These are phyloP conservation scores for Sycophila texana DNA, from an alignment of 2,888 invertebrate genomes.

Conservation along the genomic window DNA sequence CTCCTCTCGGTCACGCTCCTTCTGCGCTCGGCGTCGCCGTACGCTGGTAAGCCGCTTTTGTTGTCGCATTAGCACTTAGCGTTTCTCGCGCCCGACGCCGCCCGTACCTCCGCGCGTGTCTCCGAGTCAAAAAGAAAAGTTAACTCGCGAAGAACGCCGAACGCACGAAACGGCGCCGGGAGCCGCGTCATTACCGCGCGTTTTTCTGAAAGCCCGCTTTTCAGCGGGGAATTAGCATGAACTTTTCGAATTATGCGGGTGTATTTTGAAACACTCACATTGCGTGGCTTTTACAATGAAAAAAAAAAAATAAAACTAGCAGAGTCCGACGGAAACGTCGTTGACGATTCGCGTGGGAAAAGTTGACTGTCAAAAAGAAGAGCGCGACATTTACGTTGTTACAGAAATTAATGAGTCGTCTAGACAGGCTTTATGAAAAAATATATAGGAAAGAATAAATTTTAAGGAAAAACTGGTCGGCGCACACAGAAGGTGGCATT, in stretches of 20 bases:
- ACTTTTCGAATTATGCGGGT: not conserved
- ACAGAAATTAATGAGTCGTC: no score
- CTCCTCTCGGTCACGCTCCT: no score
- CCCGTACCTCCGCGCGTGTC: not conserved
- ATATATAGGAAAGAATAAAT: not conserved
- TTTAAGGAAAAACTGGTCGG: no score
- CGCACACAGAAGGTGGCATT: no score
- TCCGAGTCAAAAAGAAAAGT: not conserved
- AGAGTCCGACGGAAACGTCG: no score
- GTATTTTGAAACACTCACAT: not conserved
- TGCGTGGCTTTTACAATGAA: no score
- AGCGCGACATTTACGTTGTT: no score
- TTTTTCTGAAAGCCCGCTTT: not conserved
- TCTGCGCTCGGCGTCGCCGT: no score
- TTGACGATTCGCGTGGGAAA: no score
- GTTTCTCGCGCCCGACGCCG: no score
- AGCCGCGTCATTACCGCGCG: not conserved
- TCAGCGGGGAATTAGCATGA: not conserved
- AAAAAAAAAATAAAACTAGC: no score
- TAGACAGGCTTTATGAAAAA: not conserved
- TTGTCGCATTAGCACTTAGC: constrained; percentile 1
- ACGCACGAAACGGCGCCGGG: not conserved
- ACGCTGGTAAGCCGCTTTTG: not conserved
- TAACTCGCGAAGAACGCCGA: not conserved
- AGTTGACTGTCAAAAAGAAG: no score